Percentiles rank a stretch among this genome's conserved stretches.
phyloP scores from a whole-genome alignment of 2,888 invertebrate species.

The Chymomyza procnemis region DNA sequence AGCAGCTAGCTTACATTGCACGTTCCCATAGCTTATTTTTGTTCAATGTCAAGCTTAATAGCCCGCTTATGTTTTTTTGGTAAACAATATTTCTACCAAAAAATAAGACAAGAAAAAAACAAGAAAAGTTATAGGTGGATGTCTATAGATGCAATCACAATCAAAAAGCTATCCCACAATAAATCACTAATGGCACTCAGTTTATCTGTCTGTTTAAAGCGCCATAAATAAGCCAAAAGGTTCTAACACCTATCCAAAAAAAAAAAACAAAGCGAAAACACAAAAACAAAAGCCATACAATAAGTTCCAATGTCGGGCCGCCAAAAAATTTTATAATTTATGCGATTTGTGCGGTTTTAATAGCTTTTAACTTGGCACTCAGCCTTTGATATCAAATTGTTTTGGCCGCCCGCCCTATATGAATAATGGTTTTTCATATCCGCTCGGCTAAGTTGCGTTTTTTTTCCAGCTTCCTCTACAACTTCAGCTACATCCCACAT shows the following conservation, averaged over 20 bases:
- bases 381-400: conserved; percentile 69
- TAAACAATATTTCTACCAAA: not conserved
- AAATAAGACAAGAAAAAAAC: not conserved
- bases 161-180: conserved; percentile 59
- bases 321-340: conserved; percentile 55
- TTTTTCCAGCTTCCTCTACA: not conserved
- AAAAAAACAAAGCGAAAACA: conserved; percentile 17
- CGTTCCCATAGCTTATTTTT: conserved; percentile 23
- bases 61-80: not conserved
- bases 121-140: not conserved
- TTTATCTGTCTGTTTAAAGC: conserved; percentile 63
- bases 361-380: conserved; percentile 8
- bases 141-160: conserved; percentile 35
- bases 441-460: conserved; percentile 31
- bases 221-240: conserved; percentile 66
- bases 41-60: conserved; percentile 61
- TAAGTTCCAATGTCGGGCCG: conserved; percentile 20
- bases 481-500: conserved; percentile 10
- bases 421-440: conserved; percentile 64
- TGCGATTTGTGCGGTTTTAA: conserved; percentile 51
- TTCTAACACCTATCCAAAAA: conserved; percentile 60
- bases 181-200: conserved; percentile 64
- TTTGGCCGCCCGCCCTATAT: conserved; percentile 45
- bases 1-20: not conserved
- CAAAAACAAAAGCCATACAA: conserved; percentile 10